These are phyloP conservation scores for Gobio gobio DNA, from an alignment of 2,113 vertebrate species.

Conservation along the genomic window DNA sequence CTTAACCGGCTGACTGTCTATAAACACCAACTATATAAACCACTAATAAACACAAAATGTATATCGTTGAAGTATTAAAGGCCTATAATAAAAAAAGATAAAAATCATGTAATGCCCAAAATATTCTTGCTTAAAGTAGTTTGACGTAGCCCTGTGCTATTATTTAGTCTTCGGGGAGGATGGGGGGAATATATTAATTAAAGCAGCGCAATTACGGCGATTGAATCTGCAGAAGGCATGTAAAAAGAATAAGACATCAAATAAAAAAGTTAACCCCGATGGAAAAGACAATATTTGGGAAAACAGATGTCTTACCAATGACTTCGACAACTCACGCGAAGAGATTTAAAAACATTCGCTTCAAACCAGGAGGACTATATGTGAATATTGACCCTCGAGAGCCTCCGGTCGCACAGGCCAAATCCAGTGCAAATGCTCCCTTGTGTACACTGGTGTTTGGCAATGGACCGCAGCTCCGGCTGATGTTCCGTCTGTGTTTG, in stretches of 20 bases:
- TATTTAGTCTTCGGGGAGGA: neutral
- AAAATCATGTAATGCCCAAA: neutral
- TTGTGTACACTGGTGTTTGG: neutral
- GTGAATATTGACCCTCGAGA: neutral
- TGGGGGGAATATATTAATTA: neutral
- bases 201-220: neutral
- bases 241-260: neutral
- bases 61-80: neutral
- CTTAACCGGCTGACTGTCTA: neutral
- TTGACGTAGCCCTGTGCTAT: neutral
- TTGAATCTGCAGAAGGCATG: neutral
- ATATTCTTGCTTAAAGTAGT: neutral
- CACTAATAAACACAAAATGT: neutral
- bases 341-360: conserved; percentile 16
- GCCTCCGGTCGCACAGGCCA: neutral
- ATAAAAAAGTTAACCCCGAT: neutral
- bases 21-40: neutral
- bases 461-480: conserved; percentile 38
- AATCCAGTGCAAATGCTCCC: neutral
- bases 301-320: conserved; percentile 23
- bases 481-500: conserved; percentile 55
- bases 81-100: conserved; percentile 18
- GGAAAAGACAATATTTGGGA: neutral
- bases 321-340: conserved; percentile 16
- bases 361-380: neutral